phyloP scores from a whole-genome alignment of 2,888 invertebrate species.

The Orthonevra nobilis region DNA sequence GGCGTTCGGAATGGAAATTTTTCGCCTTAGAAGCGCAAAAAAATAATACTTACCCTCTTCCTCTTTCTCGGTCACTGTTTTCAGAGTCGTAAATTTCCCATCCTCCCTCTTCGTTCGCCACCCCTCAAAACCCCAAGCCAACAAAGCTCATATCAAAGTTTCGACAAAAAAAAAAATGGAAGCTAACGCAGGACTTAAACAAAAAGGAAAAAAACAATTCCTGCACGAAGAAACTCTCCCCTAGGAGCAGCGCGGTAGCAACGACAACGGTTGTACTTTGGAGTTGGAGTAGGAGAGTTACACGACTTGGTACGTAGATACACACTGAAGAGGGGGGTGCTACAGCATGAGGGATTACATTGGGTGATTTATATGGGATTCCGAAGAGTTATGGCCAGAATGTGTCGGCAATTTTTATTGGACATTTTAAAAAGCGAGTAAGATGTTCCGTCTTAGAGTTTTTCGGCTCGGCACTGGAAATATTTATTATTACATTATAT shows the following conservation, averaged over 20 bases:
- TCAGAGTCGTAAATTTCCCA: conserved; percentile 54
- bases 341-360: conserved; percentile 81
- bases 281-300: conserved; percentile 36
- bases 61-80: conserved; percentile 4
- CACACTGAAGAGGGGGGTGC: conserved; percentile 74
- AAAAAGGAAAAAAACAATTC: conserved; percentile 49
- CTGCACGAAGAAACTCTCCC: conserved; percentile 56
- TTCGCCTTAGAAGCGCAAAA: conserved; percentile 50
- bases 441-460: conserved; percentile 77
- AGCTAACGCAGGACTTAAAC: conserved; percentile 53
- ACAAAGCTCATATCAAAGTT: conserved; percentile 67
- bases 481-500: conserved; percentile 69
- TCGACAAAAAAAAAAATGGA: conserved; percentile 33
- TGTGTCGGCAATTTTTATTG: conserved; percentile 81
- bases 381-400: conserved; percentile 81
- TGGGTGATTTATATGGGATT: conserved; percentile 81
- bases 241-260: conserved; percentile 35
- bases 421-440: conserved; percentile 81
- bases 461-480: conserved; percentile 72
- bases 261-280: conserved; percentile 47
- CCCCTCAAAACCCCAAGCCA: conserved; percentile 19
- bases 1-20: conserved; percentile 53
- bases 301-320: conserved; percentile 70
- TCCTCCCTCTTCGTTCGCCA: conserved; percentile 18
- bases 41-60: conserved; percentile 22